Base-by-base conservation (phyloP, 1,140 invertebrate species). In the Neelides sp. region DNA sequence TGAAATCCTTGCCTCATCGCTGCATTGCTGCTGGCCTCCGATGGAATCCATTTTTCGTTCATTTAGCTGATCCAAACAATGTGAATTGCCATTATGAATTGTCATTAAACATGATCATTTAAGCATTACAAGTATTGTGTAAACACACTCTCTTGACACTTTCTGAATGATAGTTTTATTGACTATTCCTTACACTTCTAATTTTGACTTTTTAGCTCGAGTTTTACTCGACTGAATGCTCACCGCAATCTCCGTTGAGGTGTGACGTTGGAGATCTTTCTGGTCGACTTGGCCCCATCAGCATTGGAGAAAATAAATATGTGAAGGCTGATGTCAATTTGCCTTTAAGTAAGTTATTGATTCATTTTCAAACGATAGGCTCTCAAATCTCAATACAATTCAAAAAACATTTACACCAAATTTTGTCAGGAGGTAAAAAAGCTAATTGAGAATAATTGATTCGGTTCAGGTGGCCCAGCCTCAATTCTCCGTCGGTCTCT, bases 191-290 rank as follows among this genome's bases (percentile, higher is more conserved):
- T 49, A 40, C 10, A 19, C 15, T 34, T 34, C 47, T 5, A 37
- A 26, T 30, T 39, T 35, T 22, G 35, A 13, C 40, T 37, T 43
- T 52, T 2, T 60, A 88, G 82, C 73, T 78, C 50, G 85, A 91
- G 55, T 71, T 87, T 27, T 95, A 96, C 65, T 74, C 69, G 56
- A 74, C 82, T 65, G 87, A 95, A 68, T 96, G 92, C 66, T 80
- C 79, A 1, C 74, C 80, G 0, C 79, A 85, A 66, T 86, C 90
- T 64, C 90, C 87, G 1, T 66, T 93, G 17, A 71, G 89, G 3
- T 97, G 92, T 69, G 84, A 92, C 62, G 82, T 93, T n/a, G 92
- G 91, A 0, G 92, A 97, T 68, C 66, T 94, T 37, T 85, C 86
- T 1, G 78, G 84, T 0, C 75, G 89, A 49, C 67, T 91, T 32